Conservation (phyloP, 2,888 invertebrate genomes). For the Trissolcus japonicus region DNA sequence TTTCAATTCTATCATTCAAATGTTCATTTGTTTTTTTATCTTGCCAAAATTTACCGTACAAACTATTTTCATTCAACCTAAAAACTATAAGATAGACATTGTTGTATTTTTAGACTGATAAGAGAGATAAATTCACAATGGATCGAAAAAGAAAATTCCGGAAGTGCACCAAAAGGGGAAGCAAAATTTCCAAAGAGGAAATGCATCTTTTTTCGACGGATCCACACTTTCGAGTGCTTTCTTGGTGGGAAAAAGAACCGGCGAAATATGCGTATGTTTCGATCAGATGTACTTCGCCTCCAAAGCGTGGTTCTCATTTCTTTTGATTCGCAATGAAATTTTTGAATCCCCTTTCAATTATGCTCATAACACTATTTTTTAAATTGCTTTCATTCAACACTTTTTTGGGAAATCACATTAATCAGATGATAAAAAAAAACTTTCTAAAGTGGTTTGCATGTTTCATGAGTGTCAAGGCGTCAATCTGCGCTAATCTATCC, state of each 20-base stretch:
- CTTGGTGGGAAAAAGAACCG: constrained; percentile 59
- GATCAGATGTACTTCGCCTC: no score
- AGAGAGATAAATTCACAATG: background rate
- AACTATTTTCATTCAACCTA: no score
- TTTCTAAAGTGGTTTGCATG: constrained; percentile 26
- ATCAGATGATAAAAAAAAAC: constrained; percentile 1
- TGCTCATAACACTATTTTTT: background rate
- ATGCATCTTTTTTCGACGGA: constrained; percentile 53
- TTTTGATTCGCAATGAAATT: no score
- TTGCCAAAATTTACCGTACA: no score
- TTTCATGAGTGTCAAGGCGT: constrained; percentile 19
- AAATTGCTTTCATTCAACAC: no score
- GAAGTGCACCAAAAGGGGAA: constrained; percentile 5
- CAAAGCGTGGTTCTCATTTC: no score
- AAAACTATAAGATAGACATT: background rate
- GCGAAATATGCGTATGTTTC: constrained; percentile 61
- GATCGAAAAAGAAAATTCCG: background rate
- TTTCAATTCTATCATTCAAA: no score
- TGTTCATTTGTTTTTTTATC: no score
- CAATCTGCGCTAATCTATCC: constrained; percentile 29
- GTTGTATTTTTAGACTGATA: no score
- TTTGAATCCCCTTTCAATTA: background rate
- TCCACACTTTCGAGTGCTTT: constrained; percentile 50
- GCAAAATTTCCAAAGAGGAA: constrained; percentile 11
- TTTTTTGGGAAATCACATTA: constrained; percentile 1